Evolutionary conservation across 2,888 invertebrate species (phyloP), one percentile per base, ranked within the genome.

Genomic region (Celastrina argiolus): DNA sequence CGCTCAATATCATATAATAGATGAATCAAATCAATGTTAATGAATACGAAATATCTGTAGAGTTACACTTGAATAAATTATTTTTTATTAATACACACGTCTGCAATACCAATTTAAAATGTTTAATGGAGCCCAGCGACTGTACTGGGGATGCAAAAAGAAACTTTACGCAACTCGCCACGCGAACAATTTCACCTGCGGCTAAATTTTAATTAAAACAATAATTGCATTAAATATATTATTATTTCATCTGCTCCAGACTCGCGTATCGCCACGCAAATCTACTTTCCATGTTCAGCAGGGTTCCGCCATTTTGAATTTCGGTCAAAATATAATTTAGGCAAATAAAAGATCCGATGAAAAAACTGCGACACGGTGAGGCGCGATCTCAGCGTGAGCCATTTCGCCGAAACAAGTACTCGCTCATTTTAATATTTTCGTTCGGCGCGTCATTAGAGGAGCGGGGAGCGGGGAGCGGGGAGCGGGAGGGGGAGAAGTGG

Each of bases 341-440:
- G 51, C 26, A 51, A 51, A 51, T 51, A 51, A 51, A 63, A 22
- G 16, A 31, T 45, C n/a, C 34, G 39, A 41, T 22, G 39, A 63
- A 64, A 45, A 64, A 64, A 51, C 12, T 51, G 51, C 14, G 51
- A 22, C 36, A 36, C 1, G 36, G 36, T 10, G 42, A 41, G 42
- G 26, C 42, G 39, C 26, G 51, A 64, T 56, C 78, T 81, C 81
- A 85, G 83, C 83, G 81, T 83, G 83, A 75, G 83, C 79, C 82
- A 84, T 82, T 87, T 88, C 81, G 82, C 83, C 80, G 85, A 83
- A 85, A 86, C 87, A 87, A 89, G 88, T 87, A 12, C 87, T 87
- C 81, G 87, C 85, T 88, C 89, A 88, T 90, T 91, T 90, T 91
- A 90, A 90, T 90, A 89, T 87, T 87, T 83, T 82, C 86, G 80